Conservation (phyloP, 2,888 invertebrate genomes). For the Scaptomyza parva region DNA sequence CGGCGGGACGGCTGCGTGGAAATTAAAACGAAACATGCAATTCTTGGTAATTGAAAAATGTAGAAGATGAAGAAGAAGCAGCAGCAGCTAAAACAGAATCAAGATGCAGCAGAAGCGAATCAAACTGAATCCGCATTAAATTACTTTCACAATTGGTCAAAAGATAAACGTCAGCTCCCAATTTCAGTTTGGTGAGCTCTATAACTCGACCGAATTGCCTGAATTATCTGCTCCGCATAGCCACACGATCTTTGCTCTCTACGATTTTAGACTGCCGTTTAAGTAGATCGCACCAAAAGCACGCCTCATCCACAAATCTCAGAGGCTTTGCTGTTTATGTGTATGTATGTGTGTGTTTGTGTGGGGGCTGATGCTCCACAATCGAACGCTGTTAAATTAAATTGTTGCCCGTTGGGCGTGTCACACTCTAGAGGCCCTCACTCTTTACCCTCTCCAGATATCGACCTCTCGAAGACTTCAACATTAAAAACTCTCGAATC, state of each 20-base stretch:
- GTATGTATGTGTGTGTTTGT: constrained; percentile 1
- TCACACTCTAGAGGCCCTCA: constrained; percentile 6
- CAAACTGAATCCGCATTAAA: constrained; percentile 64
- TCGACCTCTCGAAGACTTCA: background rate
- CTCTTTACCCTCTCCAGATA: background rate
- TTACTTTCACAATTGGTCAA: constrained; percentile 81
- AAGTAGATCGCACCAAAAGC: constrained; percentile 38
- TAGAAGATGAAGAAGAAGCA: constrained; percentile 23
- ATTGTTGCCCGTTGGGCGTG: constrained; percentile 64
- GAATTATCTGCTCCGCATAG: constrained; percentile 57
- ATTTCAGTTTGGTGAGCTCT: constrained; percentile 30
- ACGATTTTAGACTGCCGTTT: constrained; percentile 52
- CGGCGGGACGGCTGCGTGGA: constrained; percentile 47
- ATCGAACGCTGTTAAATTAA: constrained; percentile 61
- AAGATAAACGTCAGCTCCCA: constrained; percentile 64
- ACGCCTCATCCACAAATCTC: constrained; percentile 24
- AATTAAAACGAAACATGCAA: constrained; percentile 81
- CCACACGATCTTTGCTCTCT: constrained; percentile 61
- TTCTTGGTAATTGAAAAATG: constrained; percentile 76
- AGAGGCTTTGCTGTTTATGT: background rate
- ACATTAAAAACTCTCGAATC: background rate
- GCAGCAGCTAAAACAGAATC: background rate
- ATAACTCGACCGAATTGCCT: constrained; percentile 29
- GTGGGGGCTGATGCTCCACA: constrained; percentile 40
- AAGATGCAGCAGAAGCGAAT: constrained; percentile 2